Conservation (phyloP, 1,140 invertebrate genomes). For the Holcopasites calliopsidis region DNA sequence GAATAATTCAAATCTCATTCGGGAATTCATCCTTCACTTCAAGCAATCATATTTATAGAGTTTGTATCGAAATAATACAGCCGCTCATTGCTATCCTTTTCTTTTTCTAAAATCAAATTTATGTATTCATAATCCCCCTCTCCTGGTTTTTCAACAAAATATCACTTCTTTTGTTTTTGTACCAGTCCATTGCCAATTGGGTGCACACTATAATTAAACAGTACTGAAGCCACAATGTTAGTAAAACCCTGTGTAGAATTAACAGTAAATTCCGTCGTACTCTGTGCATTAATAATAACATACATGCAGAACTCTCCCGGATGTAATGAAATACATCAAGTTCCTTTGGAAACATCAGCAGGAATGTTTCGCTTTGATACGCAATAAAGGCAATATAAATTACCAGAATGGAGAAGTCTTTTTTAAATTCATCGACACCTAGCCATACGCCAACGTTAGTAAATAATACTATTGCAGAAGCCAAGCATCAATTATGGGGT, state of each 20-base stretch:
- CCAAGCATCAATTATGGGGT: neutral
- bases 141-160: neutral
- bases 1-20: slow-evolving; percentile 13
- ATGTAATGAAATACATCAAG: neutral
- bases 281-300: neutral
- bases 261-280: neutral
- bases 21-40: neutral
- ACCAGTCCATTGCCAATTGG: slow-evolving; percentile 33
- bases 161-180: slow-evolving; percentile 7
- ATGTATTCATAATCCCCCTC: neutral
- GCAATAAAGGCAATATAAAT: neutral
- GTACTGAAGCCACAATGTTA: slow-evolving; percentile 38
- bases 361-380: neutral
- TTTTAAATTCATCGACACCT: neutral
- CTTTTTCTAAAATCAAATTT: slow-evolving; percentile 19
- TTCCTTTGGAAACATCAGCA: neutral
- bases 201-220: slow-evolving; percentile 38
- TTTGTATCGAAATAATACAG: slow-evolving; percentile 23
- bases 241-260: slow-evolving; percentile 46
- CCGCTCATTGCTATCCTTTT: slow-evolving; percentile 3
- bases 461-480: neutral
- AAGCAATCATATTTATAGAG: slow-evolving; percentile 1
- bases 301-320: neutral
- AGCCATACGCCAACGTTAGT: too few relatives aligned
- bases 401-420: neutral